A percentile compares a stretch with the other conserved stretches of the same genome.
Conservation (phyloP, 30 jellyfish, hydroid and myxozoan species). For the Aurelia coerulea region DNA sequence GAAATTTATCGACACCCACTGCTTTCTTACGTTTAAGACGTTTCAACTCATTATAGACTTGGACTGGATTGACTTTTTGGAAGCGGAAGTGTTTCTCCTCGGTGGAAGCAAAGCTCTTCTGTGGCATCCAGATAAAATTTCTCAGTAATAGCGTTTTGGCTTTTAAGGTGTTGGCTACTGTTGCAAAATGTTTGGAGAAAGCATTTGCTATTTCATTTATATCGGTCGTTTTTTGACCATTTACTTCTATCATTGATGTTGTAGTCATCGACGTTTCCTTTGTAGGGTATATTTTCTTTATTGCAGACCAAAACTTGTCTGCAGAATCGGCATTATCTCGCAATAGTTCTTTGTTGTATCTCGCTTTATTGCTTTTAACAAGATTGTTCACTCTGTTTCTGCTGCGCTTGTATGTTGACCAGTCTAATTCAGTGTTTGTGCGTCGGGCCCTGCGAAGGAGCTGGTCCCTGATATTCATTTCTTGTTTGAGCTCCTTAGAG, state of each 20-base stretch:
- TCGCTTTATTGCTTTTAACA: conserved; percentile 40
- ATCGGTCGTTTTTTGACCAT: conserved; percentile 48
- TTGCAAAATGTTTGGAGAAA: conserved; percentile 26
- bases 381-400: conserved; percentile 62
- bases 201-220: conserved; percentile 18
- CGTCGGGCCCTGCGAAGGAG: conserved; percentile 65
- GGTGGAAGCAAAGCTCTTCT: conserved; percentile 18
- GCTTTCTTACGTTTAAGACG: conserved; percentile 53
- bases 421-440: conserved; percentile 48
- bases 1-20: conserved; percentile 52
- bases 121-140: conserved; percentile 47
- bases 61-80: conserved; percentile 43
- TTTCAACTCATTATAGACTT: conserved; percentile 38
- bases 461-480: conserved; percentile 68
- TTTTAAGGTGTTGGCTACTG: conserved; percentile 29
- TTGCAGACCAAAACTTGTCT: conserved; percentile 59
- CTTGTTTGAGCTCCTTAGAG: conserved; percentile 51
- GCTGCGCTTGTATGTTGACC: conserved; percentile 48
- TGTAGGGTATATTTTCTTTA: conserved; percentile 51
- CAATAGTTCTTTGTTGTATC: conserved; percentile 51
- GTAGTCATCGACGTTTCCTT: conserved; percentile 22
- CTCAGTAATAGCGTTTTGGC: not conserved
- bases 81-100: conserved; percentile 45
- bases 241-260: conserved; percentile 31
- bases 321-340: conserved; percentile 61